phyloP scores from a whole-genome alignment of 2,888 invertebrate species.

The Gastrophysa polygoni region DNA sequence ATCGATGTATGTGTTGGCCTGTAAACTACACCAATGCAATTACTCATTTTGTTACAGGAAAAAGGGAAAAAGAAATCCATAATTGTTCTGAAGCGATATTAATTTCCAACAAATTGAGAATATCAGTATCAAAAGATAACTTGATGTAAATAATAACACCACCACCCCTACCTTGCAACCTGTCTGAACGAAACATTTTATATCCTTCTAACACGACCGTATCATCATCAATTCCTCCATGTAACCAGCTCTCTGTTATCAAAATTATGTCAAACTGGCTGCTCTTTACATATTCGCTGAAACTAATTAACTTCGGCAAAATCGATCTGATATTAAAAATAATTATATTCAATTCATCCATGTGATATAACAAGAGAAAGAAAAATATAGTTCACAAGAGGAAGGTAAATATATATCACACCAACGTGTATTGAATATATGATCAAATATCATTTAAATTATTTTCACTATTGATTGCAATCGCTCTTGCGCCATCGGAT shows the following conservation, averaged over 20 bases:
- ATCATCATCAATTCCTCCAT: not conserved
- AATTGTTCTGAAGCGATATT: not conserved
- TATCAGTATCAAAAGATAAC: not conserved
- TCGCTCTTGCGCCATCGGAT: not conserved
- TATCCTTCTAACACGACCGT: not conserved
- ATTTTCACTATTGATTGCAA: not conserved
- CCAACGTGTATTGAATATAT: not conserved
- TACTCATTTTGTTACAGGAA: constrained; percentile 3
- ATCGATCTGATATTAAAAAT: not conserved
- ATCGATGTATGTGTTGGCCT: not conserved
- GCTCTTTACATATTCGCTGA: not conserved
- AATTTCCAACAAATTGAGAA: not conserved
- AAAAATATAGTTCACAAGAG: no score
- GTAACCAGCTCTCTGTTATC: not conserved
- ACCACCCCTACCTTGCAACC: not conserved
- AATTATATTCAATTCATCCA: not conserved
- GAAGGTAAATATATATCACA: not conserved
- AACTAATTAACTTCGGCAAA: not conserved
- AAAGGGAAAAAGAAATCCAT: not conserved
- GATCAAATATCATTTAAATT: not conserved
- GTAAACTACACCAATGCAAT: not conserved
- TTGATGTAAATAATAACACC: not conserved
- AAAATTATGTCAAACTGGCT: not conserved
- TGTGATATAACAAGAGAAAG: no score
- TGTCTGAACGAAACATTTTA: not conserved